Conservation (phyloP, 2,113 vertebrate genomes). For the Xiphorhynchus elegans region DNA sequence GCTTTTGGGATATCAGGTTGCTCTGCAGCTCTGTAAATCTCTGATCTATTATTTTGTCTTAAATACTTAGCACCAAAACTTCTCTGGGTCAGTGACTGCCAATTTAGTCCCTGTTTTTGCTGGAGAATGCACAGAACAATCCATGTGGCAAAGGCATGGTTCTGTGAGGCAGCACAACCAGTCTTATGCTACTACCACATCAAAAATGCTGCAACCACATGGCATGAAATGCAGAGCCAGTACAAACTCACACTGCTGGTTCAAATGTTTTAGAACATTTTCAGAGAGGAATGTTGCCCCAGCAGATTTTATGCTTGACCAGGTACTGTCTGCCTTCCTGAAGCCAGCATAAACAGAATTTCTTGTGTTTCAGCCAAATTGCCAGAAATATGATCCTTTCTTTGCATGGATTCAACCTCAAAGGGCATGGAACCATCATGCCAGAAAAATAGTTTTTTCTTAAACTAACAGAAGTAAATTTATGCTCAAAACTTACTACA, state of each 20-base stretch:
- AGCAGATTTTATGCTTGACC: conserved; percentile 37
- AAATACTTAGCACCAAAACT: neutral
- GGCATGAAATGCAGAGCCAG: neutral
- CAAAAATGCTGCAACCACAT: neutral
- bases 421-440: neutral
- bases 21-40: neutral
- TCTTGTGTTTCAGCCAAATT: conserved; percentile 8
- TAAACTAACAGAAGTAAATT: conserved; percentile 11
- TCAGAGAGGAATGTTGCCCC: neutral
- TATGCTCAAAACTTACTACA: neutral
- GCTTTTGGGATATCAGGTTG: neutral
- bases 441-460: neutral
- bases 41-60: neutral
- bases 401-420: neutral
- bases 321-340: conserved; percentile 15
- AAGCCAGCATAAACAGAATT: conserved; percentile 37
- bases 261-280: conserved; percentile 8
- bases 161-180: neutral
- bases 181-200: neutral
- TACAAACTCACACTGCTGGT: neutral
- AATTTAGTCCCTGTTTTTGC: neutral
- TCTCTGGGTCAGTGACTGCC: neutral
- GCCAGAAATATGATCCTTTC: neutral
- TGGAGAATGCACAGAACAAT: neutral
- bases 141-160: neutral